Conservation (phyloP, 2,888 invertebrate genomes). For the Metallyticus violacea region DNA sequence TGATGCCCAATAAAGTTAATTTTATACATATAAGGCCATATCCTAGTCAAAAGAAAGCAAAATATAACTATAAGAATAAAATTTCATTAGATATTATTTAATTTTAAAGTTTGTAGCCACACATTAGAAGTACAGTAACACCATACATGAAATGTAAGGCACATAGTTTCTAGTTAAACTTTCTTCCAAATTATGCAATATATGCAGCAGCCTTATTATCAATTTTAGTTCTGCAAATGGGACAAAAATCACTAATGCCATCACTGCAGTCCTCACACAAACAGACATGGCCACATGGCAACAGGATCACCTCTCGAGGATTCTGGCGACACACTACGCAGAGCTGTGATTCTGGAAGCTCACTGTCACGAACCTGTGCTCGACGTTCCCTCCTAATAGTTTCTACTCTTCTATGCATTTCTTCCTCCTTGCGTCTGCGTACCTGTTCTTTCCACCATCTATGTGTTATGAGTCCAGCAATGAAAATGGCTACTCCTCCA, state of each 20-base stretch:
- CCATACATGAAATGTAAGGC: neutral
- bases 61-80: neutral
- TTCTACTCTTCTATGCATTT: conserved; percentile 55
- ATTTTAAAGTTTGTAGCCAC: neutral
- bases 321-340: conserved; percentile 86
- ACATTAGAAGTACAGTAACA: neutral
- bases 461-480: conserved; percentile 51
- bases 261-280: conserved; percentile 83
- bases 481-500: conserved; percentile 54
- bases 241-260: conserved; percentile 68
- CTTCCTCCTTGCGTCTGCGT: conserved; percentile 56
- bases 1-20: too few species aligned
- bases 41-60: neutral
- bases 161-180: neutral
- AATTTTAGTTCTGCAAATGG: conserved; percentile 73
- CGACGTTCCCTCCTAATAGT: conserved; percentile 60
- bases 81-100: neutral
- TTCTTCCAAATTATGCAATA: conserved; percentile 56
- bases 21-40: too few species aligned
- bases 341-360: conserved; percentile 55
- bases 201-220: conserved; percentile 71
- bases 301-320: conserved; percentile 80
- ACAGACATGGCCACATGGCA: conserved; percentile 90
- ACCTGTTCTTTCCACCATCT: conserved; percentile 53
- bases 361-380: conserved; percentile 18